Percentiles rank a stretch among this genome's conserved stretches.
Conservation (phyloP, 2,113 vertebrate species). For the Oryctolagus cuniculus region mOryCun1.1 NC_091432.1:160128501-160129000, state of each 20-base stretch:
- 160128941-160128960: too few relatives aligned
- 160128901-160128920: too few relatives aligned
- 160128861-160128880: too few relatives aligned
- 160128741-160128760: neutral
- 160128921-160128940: too few relatives aligned
- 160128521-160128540: conserved; percentile 36
- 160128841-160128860: too few relatives aligned
- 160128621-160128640: neutral
- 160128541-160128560: neutral
- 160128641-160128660: neutral
- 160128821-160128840: too few relatives aligned
- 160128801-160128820: too few relatives aligned
- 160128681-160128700: neutral
- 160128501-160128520: conserved; percentile 8
- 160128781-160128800: too few relatives aligned
- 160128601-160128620: neutral
- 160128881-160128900: too few relatives aligned
- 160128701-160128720: neutral
- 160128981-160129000: too few relatives aligned
- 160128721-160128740: neutral
- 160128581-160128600: conserved; percentile 1
- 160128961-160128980: too few relatives aligned
- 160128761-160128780: neutral
- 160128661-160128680: neutral
- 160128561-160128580: neutral